phyloP scores from a whole-genome alignment of 2,797 vertebrate species.

The Phrynocephalus vlangalii region DNA sequence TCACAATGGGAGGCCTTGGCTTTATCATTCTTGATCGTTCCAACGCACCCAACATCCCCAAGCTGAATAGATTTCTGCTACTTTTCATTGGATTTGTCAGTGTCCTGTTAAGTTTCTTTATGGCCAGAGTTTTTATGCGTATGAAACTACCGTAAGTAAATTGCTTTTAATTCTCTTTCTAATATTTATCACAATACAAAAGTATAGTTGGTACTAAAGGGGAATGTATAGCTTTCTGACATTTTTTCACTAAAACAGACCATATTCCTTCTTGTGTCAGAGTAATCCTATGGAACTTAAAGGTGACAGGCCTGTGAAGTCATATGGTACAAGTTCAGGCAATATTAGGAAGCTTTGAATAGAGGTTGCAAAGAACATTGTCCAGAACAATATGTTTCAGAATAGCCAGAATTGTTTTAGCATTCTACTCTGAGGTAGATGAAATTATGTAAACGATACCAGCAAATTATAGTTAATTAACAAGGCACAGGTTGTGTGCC shows the following conservation, averaged over 20 bases:
- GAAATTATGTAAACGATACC: no score
- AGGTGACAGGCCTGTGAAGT: not conserved
- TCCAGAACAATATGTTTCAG: not conserved
- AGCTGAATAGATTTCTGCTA: conserved; percentile 96
- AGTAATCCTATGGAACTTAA: not conserved
- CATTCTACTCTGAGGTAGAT: no score
- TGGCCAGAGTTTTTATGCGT: conserved; percentile 99
- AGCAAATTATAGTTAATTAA: no score
- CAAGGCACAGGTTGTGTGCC: no score
- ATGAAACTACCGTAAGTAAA: conserved; percentile 98
- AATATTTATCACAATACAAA: not conserved
- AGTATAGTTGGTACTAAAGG: not conserved
- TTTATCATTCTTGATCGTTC: conserved; percentile 98
- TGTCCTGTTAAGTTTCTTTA: conserved; percentile 98
- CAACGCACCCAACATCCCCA: conserved; percentile 98
- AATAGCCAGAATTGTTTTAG: no score
- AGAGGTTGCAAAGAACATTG: not conserved
- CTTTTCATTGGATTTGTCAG: conserved; percentile 98
- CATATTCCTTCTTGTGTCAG: not conserved
- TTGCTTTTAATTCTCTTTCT: conserved; percentile 24
- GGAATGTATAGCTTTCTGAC: not conserved
- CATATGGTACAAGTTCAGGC: not conserved
- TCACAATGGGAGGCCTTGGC: conserved; percentile 98
- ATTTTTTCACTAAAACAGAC: not conserved
- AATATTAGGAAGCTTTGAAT: not conserved